phyloP scores from a whole-genome alignment of 1,140 invertebrate species.

The Steinernema feltiae region DNA sequence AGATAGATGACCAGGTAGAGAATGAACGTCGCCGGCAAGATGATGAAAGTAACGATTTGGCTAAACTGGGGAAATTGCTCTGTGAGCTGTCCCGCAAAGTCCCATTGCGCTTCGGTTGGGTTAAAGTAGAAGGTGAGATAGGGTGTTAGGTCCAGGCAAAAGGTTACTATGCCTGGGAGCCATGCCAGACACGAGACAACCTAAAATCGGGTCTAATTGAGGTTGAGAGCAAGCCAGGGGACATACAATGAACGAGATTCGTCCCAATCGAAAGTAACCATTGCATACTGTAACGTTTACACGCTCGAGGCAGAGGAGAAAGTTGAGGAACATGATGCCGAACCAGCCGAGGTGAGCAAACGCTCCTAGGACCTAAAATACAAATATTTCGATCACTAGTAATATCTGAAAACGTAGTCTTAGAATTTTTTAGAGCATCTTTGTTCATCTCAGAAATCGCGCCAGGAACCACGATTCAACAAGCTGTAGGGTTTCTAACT shows the following conservation, averaged over 20 bases:
- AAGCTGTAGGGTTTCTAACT: too few species aligned
- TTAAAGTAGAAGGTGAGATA: neutral
- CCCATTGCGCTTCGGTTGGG: neutral
- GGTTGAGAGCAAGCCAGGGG: neutral
- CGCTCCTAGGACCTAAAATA: neutral
- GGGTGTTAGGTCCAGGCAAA: neutral
- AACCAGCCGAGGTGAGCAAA: neutral
- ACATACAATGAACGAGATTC: neutral
- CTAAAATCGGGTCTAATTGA: neutral
- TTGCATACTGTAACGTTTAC: neutral
- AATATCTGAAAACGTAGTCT: too few species aligned
- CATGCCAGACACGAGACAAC: neutral
- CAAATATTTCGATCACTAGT: too few species aligned
- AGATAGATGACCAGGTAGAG: neutral
- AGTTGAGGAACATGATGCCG: slow-evolving; percentile 5
- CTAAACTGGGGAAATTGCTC: neutral
- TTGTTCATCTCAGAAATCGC: too few species aligned
- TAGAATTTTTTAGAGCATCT: too few species aligned
- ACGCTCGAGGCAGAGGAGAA: neutral
- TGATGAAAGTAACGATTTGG: neutral
- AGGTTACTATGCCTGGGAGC: neutral
- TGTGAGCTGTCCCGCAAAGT: neutral
- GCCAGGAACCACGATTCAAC: too few species aligned
- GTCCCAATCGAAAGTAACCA: too few species aligned
- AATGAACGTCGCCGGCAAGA: neutral